A percentile compares a stretch with the other conserved stretches of the same genome.
These are phyloP conservation scores for Hylaea fasciaria DNA, from an alignment of 2,888 invertebrate genomes.

Conservation along the genomic window DNA sequence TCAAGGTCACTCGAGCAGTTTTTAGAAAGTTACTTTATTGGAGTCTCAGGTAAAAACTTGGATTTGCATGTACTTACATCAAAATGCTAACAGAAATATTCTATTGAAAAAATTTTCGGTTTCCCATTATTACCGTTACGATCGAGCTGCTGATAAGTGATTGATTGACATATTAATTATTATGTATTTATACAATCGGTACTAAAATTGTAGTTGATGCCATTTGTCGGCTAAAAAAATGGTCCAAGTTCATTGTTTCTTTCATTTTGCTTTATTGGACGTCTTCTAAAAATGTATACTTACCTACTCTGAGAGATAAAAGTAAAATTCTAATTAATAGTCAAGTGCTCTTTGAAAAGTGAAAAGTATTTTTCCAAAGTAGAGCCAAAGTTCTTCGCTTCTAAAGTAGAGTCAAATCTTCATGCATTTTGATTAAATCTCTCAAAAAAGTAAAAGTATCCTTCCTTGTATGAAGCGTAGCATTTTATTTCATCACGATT, in stretches of 20 bases:
- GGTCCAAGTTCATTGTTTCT: neutral
- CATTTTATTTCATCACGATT: conserved; percentile 63
- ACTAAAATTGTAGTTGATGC: conserved; percentile 13
- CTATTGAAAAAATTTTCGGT: conserved; percentile 47
- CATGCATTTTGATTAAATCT: neutral
- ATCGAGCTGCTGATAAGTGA: conserved; percentile 49
- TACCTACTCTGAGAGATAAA: neutral
- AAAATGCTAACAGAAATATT: conserved; percentile 24
- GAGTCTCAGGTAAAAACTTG: conserved; percentile 69
- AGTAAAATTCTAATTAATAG: neutral
- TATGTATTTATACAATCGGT: conserved; percentile 33
- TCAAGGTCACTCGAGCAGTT: conserved; percentile 84
- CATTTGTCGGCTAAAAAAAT: conserved; percentile 13
- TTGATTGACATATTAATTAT: conserved; percentile 55
- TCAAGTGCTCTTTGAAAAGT: neutral
- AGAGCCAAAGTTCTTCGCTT: neutral
- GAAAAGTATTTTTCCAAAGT: no score
- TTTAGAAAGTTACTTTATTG: conserved; percentile 84
- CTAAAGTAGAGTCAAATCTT: neutral
- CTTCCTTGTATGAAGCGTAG: conserved; percentile 57
- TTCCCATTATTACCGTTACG: conserved; percentile 41
- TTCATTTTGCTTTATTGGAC: conserved; percentile 3
- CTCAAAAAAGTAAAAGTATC: conserved; percentile 34
- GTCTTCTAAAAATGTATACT: no score
- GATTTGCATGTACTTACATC: conserved; percentile 42